Evolutionary conservation across 2,113 vertebrate species (phyloP).

Genomic region (Bolborhynchus lineola): DNA sequence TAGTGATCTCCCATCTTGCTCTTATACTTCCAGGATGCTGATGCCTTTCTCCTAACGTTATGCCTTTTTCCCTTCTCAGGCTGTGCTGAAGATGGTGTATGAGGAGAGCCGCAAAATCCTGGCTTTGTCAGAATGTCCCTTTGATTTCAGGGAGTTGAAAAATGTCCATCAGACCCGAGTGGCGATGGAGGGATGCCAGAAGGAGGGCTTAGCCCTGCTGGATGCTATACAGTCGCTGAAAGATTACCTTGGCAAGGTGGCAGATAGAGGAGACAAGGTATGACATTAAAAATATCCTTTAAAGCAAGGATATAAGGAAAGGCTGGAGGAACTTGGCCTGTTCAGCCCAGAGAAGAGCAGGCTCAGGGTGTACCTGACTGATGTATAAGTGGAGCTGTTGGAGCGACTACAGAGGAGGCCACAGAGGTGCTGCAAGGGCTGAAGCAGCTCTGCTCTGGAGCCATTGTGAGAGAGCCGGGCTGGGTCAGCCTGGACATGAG

Average conservation of each 20-base stretch:
- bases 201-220: constrained; percentile 79
- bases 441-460: neutral
- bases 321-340: neutral
- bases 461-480: neutral
- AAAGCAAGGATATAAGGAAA: neutral
- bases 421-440: neutral
- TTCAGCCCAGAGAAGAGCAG: neutral
- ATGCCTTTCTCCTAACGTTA: neutral
- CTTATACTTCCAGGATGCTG: neutral
- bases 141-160: constrained; percentile 11
- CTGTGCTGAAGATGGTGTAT: constrained; percentile 85
- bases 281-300: neutral
- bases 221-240: constrained; percentile 82
- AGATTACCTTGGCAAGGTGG: constrained; percentile 79
- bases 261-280: constrained; percentile 80
- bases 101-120: constrained; percentile 90
- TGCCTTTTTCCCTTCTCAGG: constrained; percentile 54
- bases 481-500: no score
- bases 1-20: neutral
- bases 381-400: neutral
- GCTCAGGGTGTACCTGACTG: neutral
- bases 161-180: constrained; percentile 15
- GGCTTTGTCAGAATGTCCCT: constrained; percentile 81
- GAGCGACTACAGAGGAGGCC: neutral
- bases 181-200: constrained; percentile 67